Percentiles rank a stretch among this genome's conserved stretches.
Evolutionary conservation across 2,888 invertebrate genomes (phyloP).

Genomic region (Leistus spinibarbis): DNA sequence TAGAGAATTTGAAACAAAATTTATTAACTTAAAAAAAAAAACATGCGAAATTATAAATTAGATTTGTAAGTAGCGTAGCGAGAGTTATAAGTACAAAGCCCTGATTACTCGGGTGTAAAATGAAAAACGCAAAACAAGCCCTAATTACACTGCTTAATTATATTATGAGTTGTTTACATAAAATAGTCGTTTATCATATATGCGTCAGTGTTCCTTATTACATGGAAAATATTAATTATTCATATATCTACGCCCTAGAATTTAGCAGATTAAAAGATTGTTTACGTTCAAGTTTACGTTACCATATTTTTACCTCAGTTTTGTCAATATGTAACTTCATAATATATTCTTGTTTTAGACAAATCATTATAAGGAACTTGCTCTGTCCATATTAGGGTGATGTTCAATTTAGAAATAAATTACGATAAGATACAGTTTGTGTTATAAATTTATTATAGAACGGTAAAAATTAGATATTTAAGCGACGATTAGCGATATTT

Average conservation of each 20-base stretch:
- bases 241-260: background rate
- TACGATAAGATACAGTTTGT: too few species aligned
- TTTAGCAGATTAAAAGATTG: background rate
- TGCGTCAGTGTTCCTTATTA: background rate
- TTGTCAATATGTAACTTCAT: too few species aligned
- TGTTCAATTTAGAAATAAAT: too few species aligned
- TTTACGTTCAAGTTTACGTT: background rate
- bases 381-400: too few species aligned
- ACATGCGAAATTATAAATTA: background rate
- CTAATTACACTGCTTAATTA: background rate
- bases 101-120: background rate
- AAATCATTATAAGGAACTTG: too few species aligned
- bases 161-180: background rate
- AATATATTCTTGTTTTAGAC: too few species aligned
- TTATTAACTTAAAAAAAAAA: background rate
- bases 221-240: background rate
- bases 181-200: background rate
- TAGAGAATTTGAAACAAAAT: background rate
- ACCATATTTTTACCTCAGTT: too few species aligned
- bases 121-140: background rate
- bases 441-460: too few species aligned
- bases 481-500: too few species aligned
- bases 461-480: too few species aligned
- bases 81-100: background rate
- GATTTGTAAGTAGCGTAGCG: background rate